Evolutionary conservation across 2,797 vertebrate genomes (phyloP), one percentile per base, ranked within the genome.

Genomic region (Salmo trutta): DNA sequence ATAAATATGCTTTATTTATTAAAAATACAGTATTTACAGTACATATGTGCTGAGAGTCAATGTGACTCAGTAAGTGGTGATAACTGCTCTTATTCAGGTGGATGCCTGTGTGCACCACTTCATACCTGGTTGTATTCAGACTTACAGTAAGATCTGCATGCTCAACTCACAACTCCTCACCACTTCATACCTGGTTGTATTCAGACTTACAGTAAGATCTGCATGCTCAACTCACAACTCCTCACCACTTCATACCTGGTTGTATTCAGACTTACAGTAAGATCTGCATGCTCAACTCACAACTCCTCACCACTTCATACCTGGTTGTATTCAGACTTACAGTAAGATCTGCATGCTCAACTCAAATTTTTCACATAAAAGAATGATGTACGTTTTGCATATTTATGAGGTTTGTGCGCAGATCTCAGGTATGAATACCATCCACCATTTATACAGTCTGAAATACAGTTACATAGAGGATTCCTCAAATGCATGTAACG

Each of bases 41-140:
- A 81, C 83, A 90, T 62, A 84, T 79, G 53, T 76, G n/a, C 36
- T 75, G 83, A 75, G 82, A 95, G 93, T 95, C 94, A 95, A 84
- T 93, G 75, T 96, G 94, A 95, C 91, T 90, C 24, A 51, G 17
- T 19, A 41, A 79, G 76, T 53, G 54, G 76, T 72, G 67, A 78
- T 71, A 70, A 75, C 80, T 82, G 71, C 59, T 80, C 71, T 77
- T 27, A 52, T 65, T 27, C 16, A 59, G 5, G 54, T 59, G n/a
- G 3, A 33, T n/a, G 36, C 36, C 36, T 41, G 36, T 41, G 16
- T 52, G 77, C 51, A n/a, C 19, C 70, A 78, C 67, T 12, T 24
- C 53, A 29, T 77, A 41, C 7, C 36, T 41, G 36, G 36, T 41
- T 10, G 36, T 41, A 41, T 41, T 8, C 36, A 41, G 36, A 41